Evolutionary conservation across 2,113 vertebrate genomes (phyloP).

Genomic region (Tupaia tana): DNA sequence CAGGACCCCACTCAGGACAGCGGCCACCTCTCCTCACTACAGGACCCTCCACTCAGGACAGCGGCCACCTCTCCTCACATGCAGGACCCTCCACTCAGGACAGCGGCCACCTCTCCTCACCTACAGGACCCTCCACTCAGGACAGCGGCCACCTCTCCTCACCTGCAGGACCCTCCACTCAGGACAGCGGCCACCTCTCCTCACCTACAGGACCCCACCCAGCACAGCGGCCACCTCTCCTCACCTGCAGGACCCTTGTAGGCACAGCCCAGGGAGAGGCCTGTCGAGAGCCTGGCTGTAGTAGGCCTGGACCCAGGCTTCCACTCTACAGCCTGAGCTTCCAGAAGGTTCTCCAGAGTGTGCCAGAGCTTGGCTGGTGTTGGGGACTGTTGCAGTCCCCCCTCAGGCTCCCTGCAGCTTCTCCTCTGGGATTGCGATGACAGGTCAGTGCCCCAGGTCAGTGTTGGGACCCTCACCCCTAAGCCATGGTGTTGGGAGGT

Average conservation of each 20-base stretch:
- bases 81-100: too few relatives aligned
- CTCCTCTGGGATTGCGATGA: not conserved
- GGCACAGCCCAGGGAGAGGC: not conserved
- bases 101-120: not conserved
- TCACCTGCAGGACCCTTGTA: not conserved
- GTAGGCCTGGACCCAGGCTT: not conserved
- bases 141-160: not conserved
- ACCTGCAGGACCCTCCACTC: too few relatives aligned
- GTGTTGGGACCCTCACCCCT: not conserved
- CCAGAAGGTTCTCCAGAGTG: not conserved
- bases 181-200: not conserved
- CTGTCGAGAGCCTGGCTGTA: not conserved
- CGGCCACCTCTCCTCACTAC: not conserved
- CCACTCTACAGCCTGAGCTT: not conserved
- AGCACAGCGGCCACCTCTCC: not conserved
- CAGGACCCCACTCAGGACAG: too few relatives aligned
- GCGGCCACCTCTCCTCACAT: not conserved
- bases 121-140: too few relatives aligned
- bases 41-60: too few relatives aligned
- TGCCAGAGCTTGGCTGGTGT: not conserved
- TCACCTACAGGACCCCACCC: not conserved
- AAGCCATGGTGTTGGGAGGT: not conserved
- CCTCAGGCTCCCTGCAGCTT: not conserved
- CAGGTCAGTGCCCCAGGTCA: too few relatives aligned
- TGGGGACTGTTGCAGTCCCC: too few relatives aligned